Evolutionary conservation across 2,888 invertebrate species (phyloP).

Genomic region (Hemistola chrysoprasaria): DNA sequence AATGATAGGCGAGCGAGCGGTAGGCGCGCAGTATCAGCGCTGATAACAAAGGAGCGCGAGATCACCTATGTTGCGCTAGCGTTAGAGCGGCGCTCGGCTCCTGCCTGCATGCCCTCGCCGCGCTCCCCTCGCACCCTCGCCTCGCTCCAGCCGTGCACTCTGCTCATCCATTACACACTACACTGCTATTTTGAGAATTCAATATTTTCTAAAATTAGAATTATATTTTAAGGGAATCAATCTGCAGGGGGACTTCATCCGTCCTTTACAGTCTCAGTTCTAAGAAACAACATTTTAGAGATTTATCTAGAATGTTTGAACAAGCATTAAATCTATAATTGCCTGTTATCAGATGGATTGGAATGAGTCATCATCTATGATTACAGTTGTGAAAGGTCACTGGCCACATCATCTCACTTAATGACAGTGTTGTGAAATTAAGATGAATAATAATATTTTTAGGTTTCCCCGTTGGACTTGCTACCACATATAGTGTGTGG

Average conservation of each 20-base stretch:
- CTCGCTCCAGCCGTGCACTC: conserved; percentile 39
- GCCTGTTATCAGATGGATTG: conserved; percentile 42
- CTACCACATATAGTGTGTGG: conserved; percentile 90
- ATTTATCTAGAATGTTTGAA: conserved; percentile 29
- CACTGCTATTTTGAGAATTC: conserved; percentile 75
- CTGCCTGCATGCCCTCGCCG: conserved; percentile 34
- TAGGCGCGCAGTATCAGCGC: conserved; percentile 64
- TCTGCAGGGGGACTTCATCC: conserved; percentile 62
- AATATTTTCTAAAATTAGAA: conserved; percentile 78
- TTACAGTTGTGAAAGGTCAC: conserved; percentile 71
- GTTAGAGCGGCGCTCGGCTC: conserved; percentile 35
- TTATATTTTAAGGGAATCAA: conserved; percentile 64
- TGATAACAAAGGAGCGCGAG: conserved; percentile 78
- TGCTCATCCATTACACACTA: conserved; percentile 54
- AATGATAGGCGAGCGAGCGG: conserved; percentile 74
- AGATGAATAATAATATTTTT: conserved; percentile 56
- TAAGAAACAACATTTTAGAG: too few relatives aligned
- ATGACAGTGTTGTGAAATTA: conserved; percentile 55
- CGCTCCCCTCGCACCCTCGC: conserved; percentile 35
- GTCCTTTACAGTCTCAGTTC: conserved; percentile 44
- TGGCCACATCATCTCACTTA: conserved; percentile 65
- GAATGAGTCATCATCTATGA: conserved; percentile 74
- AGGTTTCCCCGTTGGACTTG: conserved; percentile 89
- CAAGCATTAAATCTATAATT: conserved; percentile 39
- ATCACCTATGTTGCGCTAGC: conserved; percentile 23